Evolutionary conservation across 2,797 vertebrate species (phyloP).

Genomic region (Momotus momota): DNA sequence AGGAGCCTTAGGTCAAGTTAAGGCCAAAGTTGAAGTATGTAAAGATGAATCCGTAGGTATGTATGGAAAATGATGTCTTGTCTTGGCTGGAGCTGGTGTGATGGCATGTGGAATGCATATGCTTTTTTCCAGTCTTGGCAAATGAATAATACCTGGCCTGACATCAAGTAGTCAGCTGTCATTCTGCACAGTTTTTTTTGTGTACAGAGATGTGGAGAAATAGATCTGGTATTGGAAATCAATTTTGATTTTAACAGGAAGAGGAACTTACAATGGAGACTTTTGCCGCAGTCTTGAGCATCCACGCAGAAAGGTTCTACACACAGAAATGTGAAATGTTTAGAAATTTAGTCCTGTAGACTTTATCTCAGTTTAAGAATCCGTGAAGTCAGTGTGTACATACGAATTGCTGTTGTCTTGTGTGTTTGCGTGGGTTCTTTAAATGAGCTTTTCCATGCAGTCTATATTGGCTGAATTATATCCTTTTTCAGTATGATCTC

Average conservation of each 20-base stretch:
- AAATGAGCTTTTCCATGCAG: background rate
- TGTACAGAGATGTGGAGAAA: background rate
- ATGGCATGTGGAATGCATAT: background rate
- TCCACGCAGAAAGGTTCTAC: background rate
- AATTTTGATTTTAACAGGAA: background rate
- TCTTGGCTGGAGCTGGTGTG: background rate
- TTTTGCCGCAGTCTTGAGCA: background rate
- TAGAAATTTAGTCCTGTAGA: background rate
- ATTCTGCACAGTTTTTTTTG: background rate
- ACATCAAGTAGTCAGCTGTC: background rate
- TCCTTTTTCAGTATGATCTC: background rate
- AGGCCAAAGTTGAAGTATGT: slow-evolving; percentile 98
- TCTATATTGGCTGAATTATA: background rate
- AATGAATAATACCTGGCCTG: background rate
- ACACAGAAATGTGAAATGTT: background rate
- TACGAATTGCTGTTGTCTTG: background rate
- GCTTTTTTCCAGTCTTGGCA: background rate
- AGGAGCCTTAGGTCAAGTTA: slow-evolving; percentile 95
- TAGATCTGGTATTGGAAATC: background rate
- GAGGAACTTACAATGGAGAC: background rate
- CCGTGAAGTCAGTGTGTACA: background rate
- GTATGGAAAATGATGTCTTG: slow-evolving; percentile 28
- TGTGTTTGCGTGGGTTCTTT: background rate
- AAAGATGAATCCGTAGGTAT: slow-evolving; percentile 98
- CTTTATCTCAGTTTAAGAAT: background rate